Percentiles rank a stretch among this genome's conserved stretches.
phyloP scores from a whole-genome alignment of 2,888 invertebrate species.

The Pelosia muscerda region DNA sequence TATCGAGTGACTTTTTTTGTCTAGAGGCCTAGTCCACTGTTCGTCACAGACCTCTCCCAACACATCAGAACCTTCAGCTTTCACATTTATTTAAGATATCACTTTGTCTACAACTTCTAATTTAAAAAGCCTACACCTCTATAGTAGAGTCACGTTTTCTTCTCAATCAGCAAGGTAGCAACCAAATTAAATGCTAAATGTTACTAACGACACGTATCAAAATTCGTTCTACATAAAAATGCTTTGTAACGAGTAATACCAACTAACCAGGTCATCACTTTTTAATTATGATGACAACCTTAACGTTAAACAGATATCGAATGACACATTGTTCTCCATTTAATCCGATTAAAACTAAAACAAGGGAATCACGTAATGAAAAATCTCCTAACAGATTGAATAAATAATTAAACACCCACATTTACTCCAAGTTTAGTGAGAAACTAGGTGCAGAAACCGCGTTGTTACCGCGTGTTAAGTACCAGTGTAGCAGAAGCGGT shows the following conservation, averaged over 20 bases:
- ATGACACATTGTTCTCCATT: constrained; percentile 14
- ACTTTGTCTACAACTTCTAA: no score
- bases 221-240: constrained; percentile 7
- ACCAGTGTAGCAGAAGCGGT: constrained; percentile 56
- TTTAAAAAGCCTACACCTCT: no score
- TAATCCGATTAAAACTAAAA: constrained; percentile 55
- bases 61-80: no score
- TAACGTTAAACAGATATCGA: background rate
- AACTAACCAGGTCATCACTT: constrained; percentile 31
- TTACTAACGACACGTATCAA: background rate
- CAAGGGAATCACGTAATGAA: constrained; percentile 46
- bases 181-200: background rate
- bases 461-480: constrained; percentile 60
- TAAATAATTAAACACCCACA: constrained; percentile 78
- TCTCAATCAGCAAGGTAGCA: background rate
- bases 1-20: no score
- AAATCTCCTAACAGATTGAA: constrained; percentile 67
- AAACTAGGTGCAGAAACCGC: constrained; percentile 75
- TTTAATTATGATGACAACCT: constrained; percentile 33
- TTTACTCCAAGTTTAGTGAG: constrained; percentile 59
- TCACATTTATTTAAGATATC: no score
- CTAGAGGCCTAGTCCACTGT: no score
- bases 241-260: background rate
- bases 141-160: background rate
- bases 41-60: no score